Evolutionary conservation across 2,797 vertebrate genomes (phyloP), one percentile per base, ranked within the genome.

Genomic region (Chrosomus eos): DNA sequence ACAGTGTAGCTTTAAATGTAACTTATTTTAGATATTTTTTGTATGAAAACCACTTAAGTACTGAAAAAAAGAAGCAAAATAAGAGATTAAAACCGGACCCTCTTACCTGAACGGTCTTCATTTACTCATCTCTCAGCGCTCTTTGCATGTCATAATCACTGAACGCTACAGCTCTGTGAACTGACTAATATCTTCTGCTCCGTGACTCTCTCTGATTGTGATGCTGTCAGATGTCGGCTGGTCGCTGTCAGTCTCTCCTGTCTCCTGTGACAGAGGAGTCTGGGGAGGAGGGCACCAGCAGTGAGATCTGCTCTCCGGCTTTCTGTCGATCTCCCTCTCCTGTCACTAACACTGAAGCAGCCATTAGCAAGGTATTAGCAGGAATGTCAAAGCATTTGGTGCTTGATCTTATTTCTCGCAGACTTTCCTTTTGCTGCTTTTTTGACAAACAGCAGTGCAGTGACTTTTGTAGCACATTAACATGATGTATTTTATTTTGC

Each of bases 181-280:
- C 45, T 28, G 26, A 64, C 70, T 82, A 45, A 74, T 45, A 18
- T 74, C 40, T 33, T 83, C 51, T 66, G 55, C 28, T 53, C 51
- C 73, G 38, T 78, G 38, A 76, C 11, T 62, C 26, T 91, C 90
- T 80, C 91, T 94, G 92, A 87, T 82, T 87, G 91, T 88, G 88
- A 93, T 91, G 95, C 90, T 94, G 92, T 92, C 95, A 99, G 98
- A 97, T 99, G 97, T 98, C 97, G 93, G 97, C 97, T 85, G 97
- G 97, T 93, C 97, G 97, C 94, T 98, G 98, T 96, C 97, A 98
- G 95, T 98, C 97, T 19, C 95, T 99, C 91, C 96, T 99, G 92
- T 99, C 98, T 92, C 98, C 98, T 89, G 98, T 99, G 93, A 98
- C 97, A 80, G 98, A 99, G 93, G 98, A 99, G 93, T 99, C 98